Percentiles rank a stretch among this genome's conserved stretches.
Evolutionary conservation across 2,888 invertebrate genomes (phyloP).

Genomic region (Mechanitis messenoides): DNA sequence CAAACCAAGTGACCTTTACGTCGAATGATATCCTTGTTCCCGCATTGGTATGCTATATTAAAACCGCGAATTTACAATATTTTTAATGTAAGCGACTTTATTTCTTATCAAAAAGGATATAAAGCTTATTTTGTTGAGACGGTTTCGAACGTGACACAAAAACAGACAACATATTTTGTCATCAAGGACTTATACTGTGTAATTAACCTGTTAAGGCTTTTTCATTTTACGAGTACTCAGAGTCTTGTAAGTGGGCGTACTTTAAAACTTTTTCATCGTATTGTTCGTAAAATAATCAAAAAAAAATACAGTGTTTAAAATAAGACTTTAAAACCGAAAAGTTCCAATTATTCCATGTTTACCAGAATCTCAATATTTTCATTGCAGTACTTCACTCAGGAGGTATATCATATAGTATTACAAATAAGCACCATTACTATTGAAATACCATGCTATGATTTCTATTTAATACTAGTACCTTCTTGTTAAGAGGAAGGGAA

Average conservation of each 20-base stretch:
- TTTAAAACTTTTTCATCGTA: not conserved
- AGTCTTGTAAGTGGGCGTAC: constrained; percentile 1
- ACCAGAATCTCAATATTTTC: no score
- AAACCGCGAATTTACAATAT: constrained; percentile 48
- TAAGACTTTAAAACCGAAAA: no score
- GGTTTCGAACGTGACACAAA: constrained; percentile 1
- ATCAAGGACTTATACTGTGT: constrained; percentile 4
- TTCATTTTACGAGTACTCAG: not conserved
- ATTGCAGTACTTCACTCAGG: no score
- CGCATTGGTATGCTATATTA: constrained; percentile 50
- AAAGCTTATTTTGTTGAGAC: not conserved
- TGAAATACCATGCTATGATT: not conserved
- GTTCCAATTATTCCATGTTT: no score
- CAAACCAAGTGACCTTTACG: constrained; percentile 71
- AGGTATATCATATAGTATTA: no score
- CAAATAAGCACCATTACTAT: no score
- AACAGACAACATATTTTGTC: constrained; percentile 8
- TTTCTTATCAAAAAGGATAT: constrained; percentile 10
- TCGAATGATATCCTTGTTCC: constrained; percentile 71
- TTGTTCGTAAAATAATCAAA: no score
- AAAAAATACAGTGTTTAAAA: no score
- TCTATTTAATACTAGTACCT: constrained; percentile 1
- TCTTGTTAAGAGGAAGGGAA: constrained; percentile 1
- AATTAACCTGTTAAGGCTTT: constrained; percentile 4
- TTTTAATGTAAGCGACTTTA: constrained; percentile 20